phyloP scores from a whole-genome alignment of 2,113 vertebrate genomes.

The Sylvietta virens region DNA sequence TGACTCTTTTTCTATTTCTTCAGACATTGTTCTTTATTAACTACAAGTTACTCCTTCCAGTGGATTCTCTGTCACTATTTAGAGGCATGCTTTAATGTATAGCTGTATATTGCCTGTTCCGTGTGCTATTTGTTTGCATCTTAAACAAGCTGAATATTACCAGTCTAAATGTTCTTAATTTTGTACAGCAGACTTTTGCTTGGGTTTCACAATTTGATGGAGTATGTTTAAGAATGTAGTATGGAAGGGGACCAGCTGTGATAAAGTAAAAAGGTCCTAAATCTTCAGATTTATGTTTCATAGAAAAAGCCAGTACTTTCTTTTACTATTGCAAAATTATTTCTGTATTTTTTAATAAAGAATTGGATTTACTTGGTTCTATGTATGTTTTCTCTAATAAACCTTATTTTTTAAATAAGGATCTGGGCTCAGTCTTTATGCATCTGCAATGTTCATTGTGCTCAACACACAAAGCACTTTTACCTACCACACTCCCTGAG shows the following conservation, averaged over 20 bases:
- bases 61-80: constrained; percentile 47
- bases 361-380: constrained; percentile 49
- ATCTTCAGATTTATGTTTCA: constrained; percentile 50
- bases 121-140: constrained; percentile 32
- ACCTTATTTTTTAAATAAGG: constrained; percentile 58
- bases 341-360: constrained; percentile 71
- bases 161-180: constrained; percentile 50
- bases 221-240: constrained; percentile 12
- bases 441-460: background rate
- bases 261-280: constrained; percentile 19
- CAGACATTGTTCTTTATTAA: background rate
- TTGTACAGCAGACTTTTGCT: background rate
- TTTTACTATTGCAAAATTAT: constrained; percentile 54
- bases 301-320: constrained; percentile 50
- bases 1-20: constrained; percentile 35
- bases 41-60: constrained; percentile 31
- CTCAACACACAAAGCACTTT: background rate
- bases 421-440: background rate
- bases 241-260: background rate
- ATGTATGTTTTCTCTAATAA: constrained; percentile 56
- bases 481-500: background rate
- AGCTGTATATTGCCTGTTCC: constrained; percentile 44
- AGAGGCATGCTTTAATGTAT: constrained; percentile 61
- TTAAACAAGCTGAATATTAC: constrained; percentile 41
- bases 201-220: constrained; percentile 44